Evolutionary conservation across 2,113 vertebrate genomes (phyloP), one percentile per base, ranked within the genome.

Genomic region (Mustela nigripes): DNA sequence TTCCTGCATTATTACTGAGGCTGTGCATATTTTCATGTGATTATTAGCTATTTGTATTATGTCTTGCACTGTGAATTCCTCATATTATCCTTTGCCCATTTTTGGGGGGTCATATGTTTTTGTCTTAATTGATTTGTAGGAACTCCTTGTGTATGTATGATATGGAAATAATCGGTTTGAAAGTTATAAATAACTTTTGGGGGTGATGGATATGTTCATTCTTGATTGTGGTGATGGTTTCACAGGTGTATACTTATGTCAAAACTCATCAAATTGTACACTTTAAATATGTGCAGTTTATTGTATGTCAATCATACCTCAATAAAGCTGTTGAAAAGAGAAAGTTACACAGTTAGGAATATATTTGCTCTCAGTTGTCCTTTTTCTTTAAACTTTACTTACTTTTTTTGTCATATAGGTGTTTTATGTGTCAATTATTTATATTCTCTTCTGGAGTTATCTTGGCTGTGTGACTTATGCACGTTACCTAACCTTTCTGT

Each of bases 181-280:
- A 94, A 96, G 90, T 97, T 97, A 97, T 96, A 98, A 97, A 97
- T 97, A 98, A 97, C 95, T 95, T 95, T 98, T 90, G 79, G 80
- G 50, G 73, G 83, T 97, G 98, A 97, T 94, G 91, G 90, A 58
- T 95, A 84, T 90, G 62, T 71, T 97, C 92, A 74, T 94, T 97
- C 96, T 92, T 97, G 93, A 98, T 97, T 97, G 94, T 97, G 69
- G 92, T 96, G 91, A 94, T 83, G 83, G 93, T 53, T 97, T 96
- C 97, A 96, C 97, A 97, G 98, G 98, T 97, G 98, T 97, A 86
- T 63, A 90, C 84, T 95, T 92, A 89, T 98, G 98, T 98, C 98
- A 97, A 97, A 97, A 97, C 98, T 98, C 97, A 94, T 98, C 97
- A 97, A 67, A 87, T 76, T 95, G 74, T 96, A 96, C 81, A 90